Base-by-base conservation (phyloP, 2,113 vertebrate species). In the Salvelinus sp. region DNA sequence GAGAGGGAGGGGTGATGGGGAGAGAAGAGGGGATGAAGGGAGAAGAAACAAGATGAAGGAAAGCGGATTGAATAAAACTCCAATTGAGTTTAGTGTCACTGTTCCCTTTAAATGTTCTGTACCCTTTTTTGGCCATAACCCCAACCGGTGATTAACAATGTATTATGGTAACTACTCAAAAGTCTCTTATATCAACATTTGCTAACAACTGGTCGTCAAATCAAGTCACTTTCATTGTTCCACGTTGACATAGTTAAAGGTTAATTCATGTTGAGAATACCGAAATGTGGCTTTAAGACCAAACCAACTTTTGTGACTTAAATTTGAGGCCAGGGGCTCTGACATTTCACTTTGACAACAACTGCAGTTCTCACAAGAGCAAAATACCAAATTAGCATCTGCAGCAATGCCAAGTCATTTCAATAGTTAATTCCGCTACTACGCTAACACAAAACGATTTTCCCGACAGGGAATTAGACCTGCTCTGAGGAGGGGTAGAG, bases 251-350 rank as follows among this genome's bases (percentile, higher is more conserved):
- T 1, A 5, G 50, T 54, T 3, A 23, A 23, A 23, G 12, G 5
- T 54, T 54, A 54, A 54, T 16, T 22, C n/a, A 62, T 22, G 58
- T 10, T 62, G 2, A 22, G 58, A 62, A 22, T 5, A 62, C 18
- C 4, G 5, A 60, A 13, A 33, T 67, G 3, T 30, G 18, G n/a
- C 18, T 4, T 38, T 30, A 30, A 38, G 75, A 84, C 88, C 85
- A 82, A 77, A 88, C 80, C 85, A 82, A 72, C 83, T 82, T 88
- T 9, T 85, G 54, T 13, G 6, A 64, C 54, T 69, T 73, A 68
- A 54, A 78, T 33, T 13, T n/a, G 66, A 68, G 28, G 9, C 38
- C 38, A 2, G 66, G 28, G 30, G 16, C 66, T 68, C 66, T 38
- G 30, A 68, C 66, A 30, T 38, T 38, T 68, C 28, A 3, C 16